phyloP scores from a whole-genome alignment of 2,888 invertebrate species.

The Drepana falcataria region DNA sequence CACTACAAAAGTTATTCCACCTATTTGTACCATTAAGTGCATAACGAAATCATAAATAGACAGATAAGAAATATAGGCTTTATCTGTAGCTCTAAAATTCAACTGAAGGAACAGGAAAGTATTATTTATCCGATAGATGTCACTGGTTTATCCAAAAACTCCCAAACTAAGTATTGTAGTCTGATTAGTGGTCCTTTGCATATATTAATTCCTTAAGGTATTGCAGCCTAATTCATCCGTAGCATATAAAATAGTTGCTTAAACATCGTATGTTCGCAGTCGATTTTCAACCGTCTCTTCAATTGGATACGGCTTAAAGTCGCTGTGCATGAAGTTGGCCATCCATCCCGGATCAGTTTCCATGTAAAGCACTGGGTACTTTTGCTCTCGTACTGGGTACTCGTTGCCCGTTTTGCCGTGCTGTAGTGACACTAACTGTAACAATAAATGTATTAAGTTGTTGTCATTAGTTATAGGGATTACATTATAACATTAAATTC shows the following conservation, averaged over 20 bases:
- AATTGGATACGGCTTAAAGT: constrained; percentile 36
- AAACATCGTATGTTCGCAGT: constrained; percentile 27
- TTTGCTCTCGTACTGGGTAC: constrained; percentile 14
- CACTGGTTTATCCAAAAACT: too few relatives aligned
- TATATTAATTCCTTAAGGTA: constrained; percentile 5
- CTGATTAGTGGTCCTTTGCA: too few relatives aligned
- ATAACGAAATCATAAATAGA: too few relatives aligned
- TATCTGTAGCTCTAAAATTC: too few relatives aligned
- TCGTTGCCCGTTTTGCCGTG: constrained; percentile 27
- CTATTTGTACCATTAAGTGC: too few relatives aligned
- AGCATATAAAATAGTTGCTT: constrained; percentile 7
- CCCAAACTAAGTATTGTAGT: too few relatives aligned
- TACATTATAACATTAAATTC: too few relatives aligned
- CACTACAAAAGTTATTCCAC: too few relatives aligned
- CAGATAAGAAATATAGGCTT: too few relatives aligned
- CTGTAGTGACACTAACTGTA: constrained; percentile 28
- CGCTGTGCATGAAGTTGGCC: constrained; percentile 29
- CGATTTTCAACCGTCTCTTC: constrained; percentile 43
- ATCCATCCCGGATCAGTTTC: constrained; percentile 43
- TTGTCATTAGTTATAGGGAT: too few relatives aligned
- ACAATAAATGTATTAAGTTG: constrained; percentile 7
- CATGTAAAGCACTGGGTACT: constrained; percentile 28
- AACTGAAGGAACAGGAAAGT: too few relatives aligned
- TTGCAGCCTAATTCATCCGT: constrained; percentile 20
- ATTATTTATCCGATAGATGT: too few relatives aligned